phyloP scores from a whole-genome alignment of 2,888 invertebrate genomes.

The Meloe dianella region DNA sequence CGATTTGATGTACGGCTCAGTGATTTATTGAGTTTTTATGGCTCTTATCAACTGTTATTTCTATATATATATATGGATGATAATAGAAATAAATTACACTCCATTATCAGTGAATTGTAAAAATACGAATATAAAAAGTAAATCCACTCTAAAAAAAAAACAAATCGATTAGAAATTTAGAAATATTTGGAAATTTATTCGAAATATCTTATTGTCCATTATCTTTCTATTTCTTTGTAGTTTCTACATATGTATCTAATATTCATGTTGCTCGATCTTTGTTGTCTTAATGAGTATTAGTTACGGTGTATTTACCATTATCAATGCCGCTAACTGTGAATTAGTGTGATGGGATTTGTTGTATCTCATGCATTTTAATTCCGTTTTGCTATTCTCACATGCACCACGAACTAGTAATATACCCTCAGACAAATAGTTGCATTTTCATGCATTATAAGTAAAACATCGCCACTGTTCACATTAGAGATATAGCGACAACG shows the following conservation, averaged over 20 bases:
- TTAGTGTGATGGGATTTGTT: conserved; percentile 29
- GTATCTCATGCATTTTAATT: conserved; percentile 32
- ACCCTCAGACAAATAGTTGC: conserved; percentile 31
- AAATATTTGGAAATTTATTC: no score
- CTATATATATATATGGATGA: not conserved
- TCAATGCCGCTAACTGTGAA: conserved; percentile 15
- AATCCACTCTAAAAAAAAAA: not conserved
- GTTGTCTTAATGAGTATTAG: conserved; percentile 5
- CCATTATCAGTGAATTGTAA: conserved; percentile 3
- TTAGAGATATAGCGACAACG: conserved; percentile 15
- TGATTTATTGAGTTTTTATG: not conserved
- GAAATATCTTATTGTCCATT: not conserved
- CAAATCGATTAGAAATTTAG: no score
- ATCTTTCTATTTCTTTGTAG: not conserved
- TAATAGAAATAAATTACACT: not conserved
- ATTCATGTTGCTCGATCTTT: not conserved
- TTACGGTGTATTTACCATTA: conserved; percentile 20
- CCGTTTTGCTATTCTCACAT: conserved; percentile 24
- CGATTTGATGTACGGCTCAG: not conserved
- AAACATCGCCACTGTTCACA: conserved; percentile 20
- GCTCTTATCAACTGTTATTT: not conserved
- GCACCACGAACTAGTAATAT: conserved; percentile 28
- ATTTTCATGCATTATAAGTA: conserved; percentile 31
- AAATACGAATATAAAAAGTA: not conserved
- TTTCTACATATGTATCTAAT: not conserved